Evolutionary conservation across 2,113 vertebrate species (phyloP), one percentile per base, ranked within the genome.

Genomic region (Seriola quinqueradiata): DNA sequence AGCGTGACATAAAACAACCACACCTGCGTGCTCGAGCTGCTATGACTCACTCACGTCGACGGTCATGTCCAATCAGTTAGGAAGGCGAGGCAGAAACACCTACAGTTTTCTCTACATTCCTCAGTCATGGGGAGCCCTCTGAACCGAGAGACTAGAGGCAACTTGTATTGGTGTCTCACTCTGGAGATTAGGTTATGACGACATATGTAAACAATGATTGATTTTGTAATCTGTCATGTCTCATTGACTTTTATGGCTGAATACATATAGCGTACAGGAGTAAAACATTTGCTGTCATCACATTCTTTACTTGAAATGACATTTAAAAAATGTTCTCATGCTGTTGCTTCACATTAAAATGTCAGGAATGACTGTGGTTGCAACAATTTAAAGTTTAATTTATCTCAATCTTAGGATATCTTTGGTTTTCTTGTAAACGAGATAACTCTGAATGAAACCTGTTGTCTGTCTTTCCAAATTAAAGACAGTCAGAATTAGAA

Each of bases 61-160:
- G 64, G 75, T 91, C 83, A 60, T 25, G 76, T 84, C 79, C 64
- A 84, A 84, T 90, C 88, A 77, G 71, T 67, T 65, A 23, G 13
- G 38, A 76, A 87, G 89, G 87, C 50, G 87, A 89, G 88, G 86
- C 38, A 19, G 75, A 68, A 89, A 93, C 89, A 86, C 89, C 88
- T 84, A 21, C 79, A 60, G 50, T 17, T 75, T 44, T 28, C 57
- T 3, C 34, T 59, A 60, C 81, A 87, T 90, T 90, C 84, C 85
- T 82, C 40, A 68, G 73, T 72, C 65, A 38, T 1, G 32, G 85
- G 82, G 77, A 87, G 44, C 36, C 83, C 73, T 77, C 59, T 28
- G 38, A 79, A 42, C n/a, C 8, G 7, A 54, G 50, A 57, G 86
- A 64, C 90, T 70, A 70, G 90, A 90, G 85, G 83, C 75, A 87